phyloP scores from a whole-genome alignment of 2,113 vertebrate genomes.

The Polypterus senegalus region DNA sequence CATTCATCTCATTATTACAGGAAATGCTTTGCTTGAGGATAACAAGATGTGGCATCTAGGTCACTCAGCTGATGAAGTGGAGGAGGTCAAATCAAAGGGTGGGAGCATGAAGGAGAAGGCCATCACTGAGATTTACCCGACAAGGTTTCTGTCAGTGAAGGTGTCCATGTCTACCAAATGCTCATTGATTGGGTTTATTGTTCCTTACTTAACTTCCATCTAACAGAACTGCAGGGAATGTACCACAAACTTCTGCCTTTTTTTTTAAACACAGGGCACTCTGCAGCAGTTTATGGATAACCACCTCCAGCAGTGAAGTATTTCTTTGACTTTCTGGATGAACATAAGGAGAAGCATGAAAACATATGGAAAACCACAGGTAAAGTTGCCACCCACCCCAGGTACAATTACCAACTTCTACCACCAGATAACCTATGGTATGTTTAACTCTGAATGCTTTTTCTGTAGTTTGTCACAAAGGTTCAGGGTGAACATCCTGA shows the following conservation, averaged over 20 bases:
- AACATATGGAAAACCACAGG: slow-evolving; percentile 75
- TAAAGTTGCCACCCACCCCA: neutral
- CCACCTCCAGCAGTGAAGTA: slow-evolving; percentile 64
- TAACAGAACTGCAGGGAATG: no score
- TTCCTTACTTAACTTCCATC: no score
- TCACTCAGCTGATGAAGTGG: slow-evolving; percentile 54
- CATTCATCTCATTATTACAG: slow-evolving; percentile 27
- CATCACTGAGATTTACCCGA: slow-evolving; percentile 70
- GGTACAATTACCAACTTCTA: no score
- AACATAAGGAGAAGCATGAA: slow-evolving; percentile 60
- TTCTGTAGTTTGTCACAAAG: slow-evolving; percentile 52
- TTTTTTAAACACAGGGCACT: slow-evolving; percentile 43
- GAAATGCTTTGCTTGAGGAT: slow-evolving; percentile 60
- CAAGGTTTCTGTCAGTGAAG: slow-evolving; percentile 65
- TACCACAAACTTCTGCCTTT: neutral
- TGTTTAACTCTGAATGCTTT: slow-evolving; percentile 17
- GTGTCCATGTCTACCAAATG: slow-evolving; percentile 22
- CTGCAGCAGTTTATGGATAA: slow-evolving; percentile 69
- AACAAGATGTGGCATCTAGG: slow-evolving; percentile 65
- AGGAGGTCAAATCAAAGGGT: slow-evolving; percentile 57
- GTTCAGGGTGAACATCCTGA: slow-evolving; percentile 70
- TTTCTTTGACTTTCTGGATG: slow-evolving; percentile 65
- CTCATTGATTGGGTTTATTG: neutral
- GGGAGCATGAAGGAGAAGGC: slow-evolving; percentile 65
- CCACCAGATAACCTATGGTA: no score